phyloP scores from a whole-genome alignment of 2,797 vertebrate species.

The Phataginus tetradactyla region DNA sequence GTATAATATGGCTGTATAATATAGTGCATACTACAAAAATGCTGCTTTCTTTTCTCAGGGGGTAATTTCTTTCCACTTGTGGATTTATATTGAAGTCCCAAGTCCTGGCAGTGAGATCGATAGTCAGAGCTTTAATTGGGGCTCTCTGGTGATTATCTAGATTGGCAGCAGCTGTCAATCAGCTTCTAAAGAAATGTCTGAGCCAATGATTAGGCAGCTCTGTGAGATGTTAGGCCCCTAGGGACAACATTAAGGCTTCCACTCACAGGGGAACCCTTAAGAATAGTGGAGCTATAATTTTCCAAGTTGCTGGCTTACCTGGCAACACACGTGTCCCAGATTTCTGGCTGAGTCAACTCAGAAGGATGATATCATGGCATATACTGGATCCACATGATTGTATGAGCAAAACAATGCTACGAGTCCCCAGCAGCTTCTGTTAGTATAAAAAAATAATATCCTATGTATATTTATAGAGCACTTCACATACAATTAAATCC shows the following conservation, averaged over 20 bases:
- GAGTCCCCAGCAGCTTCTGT: neutral
- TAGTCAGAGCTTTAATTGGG: constrained; percentile 75
- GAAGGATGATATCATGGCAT: neutral
- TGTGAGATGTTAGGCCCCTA: constrained; percentile 46
- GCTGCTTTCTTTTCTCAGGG: constrained; percentile 52
- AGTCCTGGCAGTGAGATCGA: constrained; percentile 62
- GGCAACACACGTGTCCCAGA: neutral
- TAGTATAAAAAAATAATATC: neutral
- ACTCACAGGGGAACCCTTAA: constrained; percentile 25
- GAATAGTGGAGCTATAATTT: constrained; percentile 18
- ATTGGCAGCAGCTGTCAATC: constrained; percentile 77
- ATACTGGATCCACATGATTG: neutral
- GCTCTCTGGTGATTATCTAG: constrained; percentile 76
- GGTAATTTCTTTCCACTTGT: constrained; percentile 73
- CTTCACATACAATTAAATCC: constrained; percentile 25
- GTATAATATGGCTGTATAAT: constrained; percentile 55
- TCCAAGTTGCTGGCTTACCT: constrained; percentile 47
- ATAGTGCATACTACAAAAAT: constrained; percentile 37
- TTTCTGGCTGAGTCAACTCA: constrained; percentile 30
- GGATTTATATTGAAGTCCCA: constrained; percentile 71
- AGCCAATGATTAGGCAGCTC: constrained; percentile 68
- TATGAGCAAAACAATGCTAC: neutral
- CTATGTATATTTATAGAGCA: neutral
- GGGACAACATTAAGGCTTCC: constrained; percentile 42
- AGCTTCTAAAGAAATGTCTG: constrained; percentile 74